Evolutionary conservation across 2,797 vertebrate genomes (phyloP).

Genomic region (Diplodus sargus): DNA sequence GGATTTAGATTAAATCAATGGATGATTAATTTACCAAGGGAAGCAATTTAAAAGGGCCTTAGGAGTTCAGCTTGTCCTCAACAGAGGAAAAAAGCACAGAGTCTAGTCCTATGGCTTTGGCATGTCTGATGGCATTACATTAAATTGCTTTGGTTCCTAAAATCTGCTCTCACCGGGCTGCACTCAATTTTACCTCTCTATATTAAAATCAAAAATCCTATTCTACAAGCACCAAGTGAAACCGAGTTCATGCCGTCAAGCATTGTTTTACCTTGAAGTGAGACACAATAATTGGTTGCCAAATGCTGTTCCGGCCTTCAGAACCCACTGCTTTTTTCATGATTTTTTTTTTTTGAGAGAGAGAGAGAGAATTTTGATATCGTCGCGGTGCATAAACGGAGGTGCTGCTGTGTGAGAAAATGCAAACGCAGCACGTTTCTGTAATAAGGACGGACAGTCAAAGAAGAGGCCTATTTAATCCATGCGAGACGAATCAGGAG

Average conservation of each 20-base stretch:
- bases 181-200: constrained; percentile 9
- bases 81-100: constrained; percentile 10
- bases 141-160: constrained; percentile 35
- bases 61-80: constrained; percentile 39
- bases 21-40: constrained; percentile 41
- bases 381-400: constrained; percentile 21
- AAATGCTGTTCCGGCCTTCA: constrained; percentile 13
- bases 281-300: constrained; percentile 16
- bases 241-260: constrained; percentile 6
- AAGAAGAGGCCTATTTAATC: constrained; percentile 42
- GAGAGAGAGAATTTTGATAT: background rate
- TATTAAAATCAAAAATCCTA: constrained; percentile 23
- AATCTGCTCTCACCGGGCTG: constrained; percentile 15
- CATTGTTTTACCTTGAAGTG: background rate
- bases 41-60: constrained; percentile 36
- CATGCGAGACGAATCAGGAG: constrained; percentile 37
- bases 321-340: background rate
- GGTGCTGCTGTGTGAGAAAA: constrained; percentile 14
- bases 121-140: constrained; percentile 22
- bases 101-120: constrained; percentile 25
- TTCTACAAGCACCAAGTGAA: constrained; percentile 15
- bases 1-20: constrained; percentile 44
- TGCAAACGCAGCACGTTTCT: constrained; percentile 46
- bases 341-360: background rate
- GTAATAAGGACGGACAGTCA: constrained; percentile 25